A percentile compares a stretch with the other conserved stretches of the same genome.
phyloP scores from a whole-genome alignment of 1,140 invertebrate species.

The Theocolax elegans region DNA sequence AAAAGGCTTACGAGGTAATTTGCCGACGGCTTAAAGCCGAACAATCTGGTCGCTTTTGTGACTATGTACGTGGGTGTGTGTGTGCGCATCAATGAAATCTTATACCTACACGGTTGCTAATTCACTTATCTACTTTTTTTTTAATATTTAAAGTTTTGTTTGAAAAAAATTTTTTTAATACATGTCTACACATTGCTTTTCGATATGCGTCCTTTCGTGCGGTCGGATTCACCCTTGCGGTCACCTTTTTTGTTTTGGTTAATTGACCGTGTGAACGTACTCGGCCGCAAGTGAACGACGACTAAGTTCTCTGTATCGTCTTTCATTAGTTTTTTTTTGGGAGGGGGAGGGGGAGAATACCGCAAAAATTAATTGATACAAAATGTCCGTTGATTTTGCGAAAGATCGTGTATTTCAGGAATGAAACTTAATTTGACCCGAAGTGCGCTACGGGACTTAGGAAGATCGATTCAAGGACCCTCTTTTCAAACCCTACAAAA shows the following conservation, averaged over 20 bases:
- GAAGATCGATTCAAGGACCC: conserved; percentile 63
- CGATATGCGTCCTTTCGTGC: too few relatives aligned
- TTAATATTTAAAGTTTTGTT: too few relatives aligned
- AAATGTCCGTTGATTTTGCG: too few relatives aligned
- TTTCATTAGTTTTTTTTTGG: background rate
- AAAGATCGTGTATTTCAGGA: conserved; percentile 31
- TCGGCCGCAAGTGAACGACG: too few relatives aligned
- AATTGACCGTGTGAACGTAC: too few relatives aligned
- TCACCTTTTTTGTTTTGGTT: too few relatives aligned
- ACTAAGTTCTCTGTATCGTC: background rate
- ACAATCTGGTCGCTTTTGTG: conserved; percentile 50
- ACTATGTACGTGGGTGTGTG: background rate
- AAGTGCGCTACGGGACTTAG: conserved; percentile 60
- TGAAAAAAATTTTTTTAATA: too few relatives aligned
- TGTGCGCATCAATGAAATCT: conserved; percentile 56
- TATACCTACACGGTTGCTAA: conserved; percentile 48
- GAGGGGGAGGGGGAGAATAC: background rate
- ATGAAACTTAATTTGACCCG: conserved; percentile 64
- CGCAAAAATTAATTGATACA: background rate
- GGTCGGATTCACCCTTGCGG: too few relatives aligned
- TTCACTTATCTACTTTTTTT: conserved; percentile 2
- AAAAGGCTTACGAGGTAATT: conserved; percentile 65
- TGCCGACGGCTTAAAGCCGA: conserved; percentile 60
- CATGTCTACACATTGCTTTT: too few relatives aligned
- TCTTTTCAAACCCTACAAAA: conserved; percentile 53